Evolutionary conservation across 2,888 invertebrate species (phyloP), one percentile per base, ranked within the genome.

Genomic region (Micoletzkya japonica): DNA sequence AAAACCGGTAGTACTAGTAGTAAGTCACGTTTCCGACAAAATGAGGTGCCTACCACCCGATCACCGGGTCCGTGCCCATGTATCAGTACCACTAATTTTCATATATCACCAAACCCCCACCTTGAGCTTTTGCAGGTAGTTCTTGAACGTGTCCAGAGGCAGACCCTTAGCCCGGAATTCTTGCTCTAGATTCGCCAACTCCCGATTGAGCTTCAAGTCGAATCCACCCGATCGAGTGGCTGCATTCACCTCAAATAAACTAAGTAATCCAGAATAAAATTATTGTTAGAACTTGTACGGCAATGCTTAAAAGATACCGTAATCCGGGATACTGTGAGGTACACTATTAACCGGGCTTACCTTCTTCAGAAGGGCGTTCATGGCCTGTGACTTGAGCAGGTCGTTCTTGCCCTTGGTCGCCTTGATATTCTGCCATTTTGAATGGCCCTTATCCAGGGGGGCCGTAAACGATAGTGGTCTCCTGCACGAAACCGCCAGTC

Each of bases 391-490:
- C 64, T 74, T 74, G 14, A 75, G 54, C 71, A 75, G 58, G 60
- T 84, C 84, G 59, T 82, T 82, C 70, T 82, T 82, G 20, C 78
- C 83, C 70, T 84, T 84, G 37, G 74, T 75, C 24, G 76, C 79
- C 68, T 80, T 78, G 73, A 85, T 83, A 70, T 84, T 84, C 67
- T 82, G 81, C 84, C 84, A 84, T 71, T 84, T 81, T 14, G 82
- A 82, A 72, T 84, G 84, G n/a, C 84, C 84, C 54, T 84, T 84
- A 30, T 44, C 14, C 24, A 70, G 57, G 1, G 76, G 71, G 26
- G 39, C 49, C 20, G 59, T 50, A 28, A 52, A 36, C 4, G 69
- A 69, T 14, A 34, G 52, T 36, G 39, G 54, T 7, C 17, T 7
- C 26, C 52, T 28, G 24, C 36, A 20, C 49, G 64, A 17, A 37